phyloP scores from a whole-genome alignment of 2,113 vertebrate species.

The Ceyx margarethae region DNA sequence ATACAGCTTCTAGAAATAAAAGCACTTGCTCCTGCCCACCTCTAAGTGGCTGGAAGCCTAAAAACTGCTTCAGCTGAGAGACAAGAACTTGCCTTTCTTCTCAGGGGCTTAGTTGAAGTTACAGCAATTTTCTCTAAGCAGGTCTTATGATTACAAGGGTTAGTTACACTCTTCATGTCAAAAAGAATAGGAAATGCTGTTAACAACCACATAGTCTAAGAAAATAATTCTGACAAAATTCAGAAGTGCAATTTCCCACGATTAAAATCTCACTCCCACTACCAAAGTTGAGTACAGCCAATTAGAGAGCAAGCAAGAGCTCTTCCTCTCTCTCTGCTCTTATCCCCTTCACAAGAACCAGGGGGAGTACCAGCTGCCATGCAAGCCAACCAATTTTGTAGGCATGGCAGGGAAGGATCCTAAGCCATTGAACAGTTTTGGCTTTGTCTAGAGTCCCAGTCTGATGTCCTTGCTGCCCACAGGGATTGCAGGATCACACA shows the following conservation, averaged over 20 bases:
- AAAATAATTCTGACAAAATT: neutral
- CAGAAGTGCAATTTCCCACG: neutral
- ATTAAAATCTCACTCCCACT: neutral
- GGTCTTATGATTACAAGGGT: neutral
- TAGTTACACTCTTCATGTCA: neutral
- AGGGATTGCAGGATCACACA: accelerated
- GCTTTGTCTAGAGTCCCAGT: neutral
- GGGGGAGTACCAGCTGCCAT: neutral
- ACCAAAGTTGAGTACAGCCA: neutral
- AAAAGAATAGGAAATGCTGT: neutral
- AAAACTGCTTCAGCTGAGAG: neutral
- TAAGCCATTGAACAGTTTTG: neutral
- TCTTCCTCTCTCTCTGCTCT: neutral
- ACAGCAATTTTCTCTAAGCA: neutral
- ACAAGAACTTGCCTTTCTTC: neutral
- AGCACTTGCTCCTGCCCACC: neutral
- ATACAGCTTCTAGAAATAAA: neutral
- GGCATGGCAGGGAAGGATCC: neutral
- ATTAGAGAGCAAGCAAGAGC: neutral
- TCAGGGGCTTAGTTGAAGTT: neutral
- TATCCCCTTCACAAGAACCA: neutral
- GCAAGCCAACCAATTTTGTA: neutral
- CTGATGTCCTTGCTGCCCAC: neutral
- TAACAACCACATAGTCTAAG: neutral
- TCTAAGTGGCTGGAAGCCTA: neutral